Evolutionary conservation across 2,888 invertebrate genomes (phyloP), one percentile per base, ranked within the genome.

Genomic region (Smittia aterrima): DNA sequence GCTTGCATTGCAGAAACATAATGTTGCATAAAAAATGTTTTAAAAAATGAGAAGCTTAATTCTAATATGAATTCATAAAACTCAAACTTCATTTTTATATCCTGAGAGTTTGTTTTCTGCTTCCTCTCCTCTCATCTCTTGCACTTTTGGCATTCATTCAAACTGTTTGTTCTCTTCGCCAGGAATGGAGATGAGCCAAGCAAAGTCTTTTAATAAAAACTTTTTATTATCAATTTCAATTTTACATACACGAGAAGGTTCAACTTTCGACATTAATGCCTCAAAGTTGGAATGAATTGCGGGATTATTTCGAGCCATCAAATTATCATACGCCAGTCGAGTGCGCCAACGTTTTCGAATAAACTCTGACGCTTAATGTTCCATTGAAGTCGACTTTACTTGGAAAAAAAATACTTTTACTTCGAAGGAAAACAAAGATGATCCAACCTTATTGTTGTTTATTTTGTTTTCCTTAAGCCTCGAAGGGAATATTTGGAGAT

Each of bases 21-120:
- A 47, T 67, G 41, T 67, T 67, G 67, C 67, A 67, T 67, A 41
- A 67, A 66, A 67, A 66, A 18, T 66, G 66, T 66, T 27, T 66
- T 27, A 66, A 27, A 66, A 66, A 47, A 62, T 22, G 58, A 62
- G 58, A 18, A 41, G 67, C 67, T 41, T 67, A 47, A 41, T 67
- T 41, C 67, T 22, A 24, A 40, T 32, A 66, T 62, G 24, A 3
- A 66, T 66, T 66, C 32, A 66, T 66, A 66, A 66, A 66, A 66
- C 1, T 38, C n/a, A 66, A 24, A 40, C 38, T 40, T 66, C 40
- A 66, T 64, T 64, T 64, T 64, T 64, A 27, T 64, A 25, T 25
- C 22, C 11, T 27, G 64, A 27, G 25, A 24, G 47, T 64, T 64
- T 24, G n/a, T 64, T 64, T 27, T 64, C 27, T 64, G 6, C 22